Base-by-base conservation (phyloP, 2,888 invertebrate species). In the Serripes groenlandicus region DNA sequence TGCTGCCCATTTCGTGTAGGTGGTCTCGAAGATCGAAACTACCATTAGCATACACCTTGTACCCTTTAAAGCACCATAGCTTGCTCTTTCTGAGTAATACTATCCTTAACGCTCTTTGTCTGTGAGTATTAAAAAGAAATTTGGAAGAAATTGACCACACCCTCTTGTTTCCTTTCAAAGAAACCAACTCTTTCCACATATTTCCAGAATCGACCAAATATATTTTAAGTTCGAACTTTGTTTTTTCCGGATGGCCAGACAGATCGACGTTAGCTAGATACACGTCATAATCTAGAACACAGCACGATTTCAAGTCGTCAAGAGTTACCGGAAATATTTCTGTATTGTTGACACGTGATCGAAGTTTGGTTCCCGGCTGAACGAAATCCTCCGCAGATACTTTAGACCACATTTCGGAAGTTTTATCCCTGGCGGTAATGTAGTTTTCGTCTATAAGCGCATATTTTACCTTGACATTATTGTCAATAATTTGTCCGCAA, bases 361-460 rank as follows among this genome's bases (percentile, higher is more conserved):
- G 49, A 5, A 85, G 69, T 75, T 85, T 82, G 0, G 82, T 78
- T 32, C 85, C 85, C 0, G 85, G 85, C 35, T 82, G 79, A n/a
- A 78, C 30, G 0, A 85, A 42, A 30, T 52, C 68, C 28, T 82
- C 80, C 1, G 52, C 26, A 9, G 77, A 71, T 5, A 85, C 78
- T 28, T 68, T 60, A 11, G 70, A 68, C 82, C 82, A 85, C 34
- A 80, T n/a, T 37, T 71, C 72, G 11, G 35, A 49, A 15, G 85
- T 85, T 42, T 75, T 76, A 23, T 85, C 71, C 26, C 58, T 62
- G 1, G 80, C 82, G 1, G 68, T 28, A 3, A 79, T 58, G 64
- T 75, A 85, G 34, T 69, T 66, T 21, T 81, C 56, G 28, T 77
- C 74, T 5, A 77, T 71, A 11, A 64, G 34, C 3, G 77, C 71